A percentile compares a stretch with the other conserved stretches of the same genome.
Evolutionary conservation across 2,888 invertebrate genomes (phyloP).

Genomic region (Erebia epiphron): DNA sequence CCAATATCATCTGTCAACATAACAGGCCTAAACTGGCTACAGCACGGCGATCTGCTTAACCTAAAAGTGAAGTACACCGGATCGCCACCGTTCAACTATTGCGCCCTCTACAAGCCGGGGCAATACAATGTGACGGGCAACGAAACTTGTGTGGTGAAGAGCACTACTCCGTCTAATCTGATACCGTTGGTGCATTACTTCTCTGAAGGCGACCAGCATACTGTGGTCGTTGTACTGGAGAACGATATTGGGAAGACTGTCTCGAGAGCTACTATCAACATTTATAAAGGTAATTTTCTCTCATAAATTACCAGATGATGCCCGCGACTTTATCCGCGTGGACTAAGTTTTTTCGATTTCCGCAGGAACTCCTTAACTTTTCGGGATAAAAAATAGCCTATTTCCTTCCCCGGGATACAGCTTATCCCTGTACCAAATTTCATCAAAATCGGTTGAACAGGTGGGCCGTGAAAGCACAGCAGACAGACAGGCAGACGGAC

Average conservation of each 20-base stretch:
- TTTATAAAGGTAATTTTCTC: conserved; percentile 88
- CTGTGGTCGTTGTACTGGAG: conserved; percentile 89
- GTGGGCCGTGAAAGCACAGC: no score
- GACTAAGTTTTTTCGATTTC: no score
- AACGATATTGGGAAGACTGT: conserved; percentile 89
- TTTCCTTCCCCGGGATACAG: no score
- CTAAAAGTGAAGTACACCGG: conserved; percentile 89
- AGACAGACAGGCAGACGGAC: no score
- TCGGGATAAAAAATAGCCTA: no score
- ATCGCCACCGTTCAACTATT: conserved; percentile 88
- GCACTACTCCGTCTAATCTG: conserved; percentile 75
- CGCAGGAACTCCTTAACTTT: no score
- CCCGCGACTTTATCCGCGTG: no score
- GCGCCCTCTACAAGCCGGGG: conserved; percentile 85
- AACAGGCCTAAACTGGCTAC: conserved; percentile 91
- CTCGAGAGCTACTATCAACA: conserved; percentile 88
- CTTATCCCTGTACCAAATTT: no score
- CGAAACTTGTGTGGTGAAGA: conserved; percentile 85
- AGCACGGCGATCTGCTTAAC: conserved; percentile 90
- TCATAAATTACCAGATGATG: no score
- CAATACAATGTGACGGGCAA: conserved; percentile 88
- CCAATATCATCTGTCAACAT: conserved; percentile 88
- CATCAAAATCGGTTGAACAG: no score
- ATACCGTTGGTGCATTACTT: conserved; percentile 88
- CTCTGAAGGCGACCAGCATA: conserved; percentile 86